Evolutionary conservation across 2,113 vertebrate genomes (phyloP).

Genomic region (Rhinichthys klamathensis): DNA sequence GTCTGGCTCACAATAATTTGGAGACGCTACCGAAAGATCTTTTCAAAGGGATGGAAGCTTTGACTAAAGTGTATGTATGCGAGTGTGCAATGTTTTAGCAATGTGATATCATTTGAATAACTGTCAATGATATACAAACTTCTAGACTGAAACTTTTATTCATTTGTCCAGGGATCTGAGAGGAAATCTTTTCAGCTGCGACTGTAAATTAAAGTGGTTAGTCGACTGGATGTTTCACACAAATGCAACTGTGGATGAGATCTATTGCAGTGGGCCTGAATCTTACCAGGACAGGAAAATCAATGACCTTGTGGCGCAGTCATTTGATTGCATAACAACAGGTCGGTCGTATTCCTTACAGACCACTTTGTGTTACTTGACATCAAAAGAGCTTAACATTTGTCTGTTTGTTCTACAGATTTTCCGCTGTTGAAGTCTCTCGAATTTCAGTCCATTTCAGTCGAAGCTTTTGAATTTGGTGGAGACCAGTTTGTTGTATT

Average conservation of each 20-base stretch:
- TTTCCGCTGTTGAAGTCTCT: slow-evolving; percentile 93
- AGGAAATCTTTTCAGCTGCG: slow-evolving; percentile 93
- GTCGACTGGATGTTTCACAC: slow-evolving; percentile 95
- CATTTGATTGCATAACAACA: slow-evolving; percentile 96
- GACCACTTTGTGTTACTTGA: background rate
- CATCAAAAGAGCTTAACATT: background rate
- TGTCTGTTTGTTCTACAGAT: slow-evolving; percentile 75
- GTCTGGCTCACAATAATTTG: slow-evolving; percentile 97
- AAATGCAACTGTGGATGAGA: slow-evolving; percentile 94
- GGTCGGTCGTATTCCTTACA: slow-evolving; percentile 71
- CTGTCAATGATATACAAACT: background rate
- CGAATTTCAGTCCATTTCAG: slow-evolving; percentile 94
- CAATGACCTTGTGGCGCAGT: slow-evolving; percentile 87
- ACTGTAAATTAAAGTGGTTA: slow-evolving; percentile 98
- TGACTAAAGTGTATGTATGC: slow-evolving; percentile 95
- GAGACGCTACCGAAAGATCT: slow-evolving; percentile 95
- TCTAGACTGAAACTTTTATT: background rate
- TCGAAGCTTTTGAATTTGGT: slow-evolving; percentile 90
- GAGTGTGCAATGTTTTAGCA: background rate
- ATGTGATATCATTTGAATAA: background rate
- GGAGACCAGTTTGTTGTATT: slow-evolving; percentile 93
- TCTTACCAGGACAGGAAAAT: slow-evolving; percentile 89
- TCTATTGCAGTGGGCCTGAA: slow-evolving; percentile 89
- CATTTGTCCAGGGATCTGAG: slow-evolving; percentile 85
- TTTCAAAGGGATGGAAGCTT: slow-evolving; percentile 96